These are phyloP conservation scores for Drosophila hamatofila DNA, from an alignment of 2,888 invertebrate genomes.

Conservation along the genomic window DNA sequence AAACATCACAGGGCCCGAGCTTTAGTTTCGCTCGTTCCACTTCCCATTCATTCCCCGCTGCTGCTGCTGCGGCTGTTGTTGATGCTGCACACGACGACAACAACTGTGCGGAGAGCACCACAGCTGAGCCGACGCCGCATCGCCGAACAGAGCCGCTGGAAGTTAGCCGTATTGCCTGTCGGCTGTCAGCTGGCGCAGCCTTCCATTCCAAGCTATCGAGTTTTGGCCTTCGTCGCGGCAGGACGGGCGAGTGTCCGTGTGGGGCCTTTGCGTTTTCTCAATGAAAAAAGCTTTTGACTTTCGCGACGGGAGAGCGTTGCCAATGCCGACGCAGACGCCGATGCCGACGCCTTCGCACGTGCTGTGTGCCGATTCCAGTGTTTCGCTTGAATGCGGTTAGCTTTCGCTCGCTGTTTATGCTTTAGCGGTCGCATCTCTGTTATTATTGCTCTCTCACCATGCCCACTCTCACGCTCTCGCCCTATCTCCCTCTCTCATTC, in stretches of 20 bases:
- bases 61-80: conserved; percentile 11
- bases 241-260: neutral
- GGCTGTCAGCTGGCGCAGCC: conserved; percentile 49
- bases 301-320: conserved; percentile 51
- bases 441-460: conserved; percentile 29
- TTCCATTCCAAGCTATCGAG: conserved; percentile 34
- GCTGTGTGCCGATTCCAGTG: conserved; percentile 38
- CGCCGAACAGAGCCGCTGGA: conserved; percentile 35
- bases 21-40: conserved; percentile 31
- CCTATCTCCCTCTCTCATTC: conserved; percentile 1
- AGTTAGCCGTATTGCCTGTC: conserved; percentile 19
- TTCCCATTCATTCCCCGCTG: conserved; percentile 23
- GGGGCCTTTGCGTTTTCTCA: conserved; percentile 42
- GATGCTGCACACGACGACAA: conserved; percentile 39
- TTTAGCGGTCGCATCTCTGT: conserved; percentile 34
- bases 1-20: conserved; percentile 43
- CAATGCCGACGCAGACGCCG: conserved; percentile 53
- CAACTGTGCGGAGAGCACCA: conserved; percentile 23
- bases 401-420: conserved; percentile 14
- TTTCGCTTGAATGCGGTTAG: conserved; percentile 8
- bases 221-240: conserved; percentile 6
- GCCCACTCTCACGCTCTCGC: neutral
- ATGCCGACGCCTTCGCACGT: conserved; percentile 40
- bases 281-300: conserved; percentile 57
- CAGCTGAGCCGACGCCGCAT: conserved; percentile 39